phyloP scores from a whole-genome alignment of 1,140 invertebrate genomes.

The Drosophila subpulchrella region DNA sequence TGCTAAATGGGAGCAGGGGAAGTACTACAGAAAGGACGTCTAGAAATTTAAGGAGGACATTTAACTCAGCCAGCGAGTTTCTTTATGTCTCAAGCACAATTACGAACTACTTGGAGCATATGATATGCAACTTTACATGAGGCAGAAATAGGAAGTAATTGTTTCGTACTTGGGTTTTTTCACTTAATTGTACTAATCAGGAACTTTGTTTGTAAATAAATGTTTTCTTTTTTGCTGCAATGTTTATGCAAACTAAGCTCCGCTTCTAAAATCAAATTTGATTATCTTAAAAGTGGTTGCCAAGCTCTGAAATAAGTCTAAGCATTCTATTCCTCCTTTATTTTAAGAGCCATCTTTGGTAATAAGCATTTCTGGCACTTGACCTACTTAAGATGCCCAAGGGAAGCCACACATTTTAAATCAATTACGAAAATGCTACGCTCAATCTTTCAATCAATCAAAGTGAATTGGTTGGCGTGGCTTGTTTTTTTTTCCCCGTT shows the following conservation, averaged over 20 bases:
- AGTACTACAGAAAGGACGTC: conserved; percentile 19
- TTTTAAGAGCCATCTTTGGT: background rate
- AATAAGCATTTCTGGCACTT: background rate
- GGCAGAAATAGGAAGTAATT: background rate
- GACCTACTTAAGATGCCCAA: conserved; percentile 22
- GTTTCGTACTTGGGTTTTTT: background rate
- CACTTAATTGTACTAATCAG: conserved; percentile 4
- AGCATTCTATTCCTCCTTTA: background rate
- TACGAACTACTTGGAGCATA: conserved; percentile 34
- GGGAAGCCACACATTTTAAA: conserved; percentile 57
- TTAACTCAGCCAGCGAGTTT: conserved; percentile 30
- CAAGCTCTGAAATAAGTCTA: background rate
- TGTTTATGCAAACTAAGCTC: background rate
- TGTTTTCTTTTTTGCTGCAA: no score
- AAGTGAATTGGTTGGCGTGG: conserved; percentile 27
- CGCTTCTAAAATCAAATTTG: no score
- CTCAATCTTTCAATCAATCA: conserved; percentile 75
- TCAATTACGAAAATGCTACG: conserved; percentile 63
- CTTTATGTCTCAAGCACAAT: conserved; percentile 19
- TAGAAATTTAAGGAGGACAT: conserved; percentile 35
- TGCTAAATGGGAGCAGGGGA: conserved; percentile 16
- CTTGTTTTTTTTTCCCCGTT: conserved; percentile 22
- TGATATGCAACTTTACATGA: conserved; percentile 2
- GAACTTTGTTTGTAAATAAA: background rate
- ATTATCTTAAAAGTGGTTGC: no score